A percentile compares a stretch with the other conserved stretches of the same genome.
Conservation (phyloP, 1,140 invertebrate genomes). For the Drosophila obscura region DNA sequence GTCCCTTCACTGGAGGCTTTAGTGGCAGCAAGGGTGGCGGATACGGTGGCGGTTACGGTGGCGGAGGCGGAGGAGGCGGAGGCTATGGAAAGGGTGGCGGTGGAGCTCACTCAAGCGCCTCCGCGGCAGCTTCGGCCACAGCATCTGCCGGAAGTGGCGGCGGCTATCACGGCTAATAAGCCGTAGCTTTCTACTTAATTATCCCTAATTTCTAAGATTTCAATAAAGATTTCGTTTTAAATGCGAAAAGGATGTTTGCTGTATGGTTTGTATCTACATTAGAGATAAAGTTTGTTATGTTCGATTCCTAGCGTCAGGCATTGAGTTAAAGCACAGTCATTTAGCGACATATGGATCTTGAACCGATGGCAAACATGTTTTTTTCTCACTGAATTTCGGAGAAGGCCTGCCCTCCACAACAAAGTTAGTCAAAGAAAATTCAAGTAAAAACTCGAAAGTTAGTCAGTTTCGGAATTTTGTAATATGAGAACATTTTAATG, state of each 20-base stretch:
- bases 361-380: too few species aligned
- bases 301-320: too few species aligned
- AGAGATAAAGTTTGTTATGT: too few species aligned
- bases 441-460: too few species aligned
- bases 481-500: too few species aligned
- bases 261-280: too few species aligned
- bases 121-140: slow-evolving; percentile 7
- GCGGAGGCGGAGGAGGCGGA: slow-evolving; percentile 28
- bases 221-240: slow-evolving; percentile 41
- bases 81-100: slow-evolving; percentile 12
- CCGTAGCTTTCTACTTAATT: not conserved
- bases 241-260: not conserved
- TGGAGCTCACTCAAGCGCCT: slow-evolving; percentile 27
- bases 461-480: too few species aligned
- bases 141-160: slow-evolving; percentile 16
- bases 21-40: slow-evolving; percentile 33
- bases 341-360: too few species aligned
- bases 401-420: too few species aligned
- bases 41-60: slow-evolving; percentile 18
- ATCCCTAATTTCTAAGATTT: slow-evolving; percentile 14
- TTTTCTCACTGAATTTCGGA: too few species aligned
- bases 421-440: too few species aligned
- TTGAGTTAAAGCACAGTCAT: too few species aligned
- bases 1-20: slow-evolving; percentile 17
- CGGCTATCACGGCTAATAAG: slow-evolving; percentile 48